phyloP scores from a whole-genome alignment of 2,113 vertebrate species.

The Cygnus atratus region DNA sequence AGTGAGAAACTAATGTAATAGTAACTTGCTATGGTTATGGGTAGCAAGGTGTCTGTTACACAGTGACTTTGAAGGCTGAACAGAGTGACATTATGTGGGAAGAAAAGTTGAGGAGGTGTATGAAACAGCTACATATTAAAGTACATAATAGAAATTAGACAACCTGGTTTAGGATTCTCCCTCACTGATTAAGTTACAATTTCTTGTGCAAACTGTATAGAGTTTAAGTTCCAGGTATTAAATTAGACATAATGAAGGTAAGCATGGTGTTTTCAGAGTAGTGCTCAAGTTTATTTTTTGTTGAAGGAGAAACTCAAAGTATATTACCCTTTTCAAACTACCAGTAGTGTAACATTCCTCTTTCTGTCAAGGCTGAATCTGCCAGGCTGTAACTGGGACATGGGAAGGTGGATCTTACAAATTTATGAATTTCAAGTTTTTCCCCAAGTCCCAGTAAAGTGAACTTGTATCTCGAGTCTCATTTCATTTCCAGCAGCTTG shows the following conservation, averaged over 20 bases:
- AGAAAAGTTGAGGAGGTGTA: not conserved
- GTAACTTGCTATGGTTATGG: not conserved
- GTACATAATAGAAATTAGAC: too few relatives aligned
- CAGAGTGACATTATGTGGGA: accelerated
- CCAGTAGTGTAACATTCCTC: not conserved
- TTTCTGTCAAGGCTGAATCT: not conserved
- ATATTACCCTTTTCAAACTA: not conserved
- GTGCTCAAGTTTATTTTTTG: not conserved
- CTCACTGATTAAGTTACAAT: not conserved
- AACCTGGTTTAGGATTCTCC: too few relatives aligned
- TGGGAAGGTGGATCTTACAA: not conserved
- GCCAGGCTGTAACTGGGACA: not conserved
- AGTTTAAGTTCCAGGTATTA: not conserved
- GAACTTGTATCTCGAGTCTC: not conserved
- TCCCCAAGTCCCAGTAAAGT: not conserved
- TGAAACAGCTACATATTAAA: not conserved
- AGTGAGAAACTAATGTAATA: not conserved
- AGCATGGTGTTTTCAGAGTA: not conserved
- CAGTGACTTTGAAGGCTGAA: not conserved
- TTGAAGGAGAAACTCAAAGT: not conserved
- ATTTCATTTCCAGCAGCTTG: not conserved
- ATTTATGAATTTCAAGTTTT: not conserved
- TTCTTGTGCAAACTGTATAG: not conserved
- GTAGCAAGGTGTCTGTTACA: not conserved
- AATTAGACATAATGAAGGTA: not conserved